Percentiles rank a stretch among this genome's conserved stretches.
phyloP scores from a whole-genome alignment of 2,797 vertebrate genomes.

The Caiman crocodilus region DNA sequence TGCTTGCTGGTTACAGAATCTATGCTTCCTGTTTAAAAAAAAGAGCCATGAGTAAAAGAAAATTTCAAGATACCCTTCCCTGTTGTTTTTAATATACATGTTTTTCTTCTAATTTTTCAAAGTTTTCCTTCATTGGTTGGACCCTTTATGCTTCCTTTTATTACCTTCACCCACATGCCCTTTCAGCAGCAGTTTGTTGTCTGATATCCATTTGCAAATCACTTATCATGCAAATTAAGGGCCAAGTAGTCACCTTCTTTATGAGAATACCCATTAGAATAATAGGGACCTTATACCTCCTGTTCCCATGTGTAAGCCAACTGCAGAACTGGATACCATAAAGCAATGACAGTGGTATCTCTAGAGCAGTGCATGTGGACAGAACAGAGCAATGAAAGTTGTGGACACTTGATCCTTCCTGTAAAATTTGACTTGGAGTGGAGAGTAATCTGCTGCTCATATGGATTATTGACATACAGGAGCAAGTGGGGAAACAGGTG shows the following conservation, averaged over 20 bases:
- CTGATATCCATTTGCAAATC: slow-evolving; percentile 55
- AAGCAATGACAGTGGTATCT: slow-evolving; percentile 32
- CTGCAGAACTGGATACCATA: slow-evolving; percentile 18
- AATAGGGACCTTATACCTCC: slow-evolving; percentile 43
- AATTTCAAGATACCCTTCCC: neutral
- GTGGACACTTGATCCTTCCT: neutral
- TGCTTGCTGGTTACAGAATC: neutral
- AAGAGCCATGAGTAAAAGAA: neutral
- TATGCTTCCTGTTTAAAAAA: neutral
- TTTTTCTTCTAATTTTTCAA: neutral
- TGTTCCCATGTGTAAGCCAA: slow-evolving; percentile 11
- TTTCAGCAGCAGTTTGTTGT: slow-evolving; percentile 61
- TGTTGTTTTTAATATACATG: neutral
- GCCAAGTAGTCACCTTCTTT: slow-evolving; percentile 42
- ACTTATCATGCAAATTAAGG: slow-evolving; percentile 61
- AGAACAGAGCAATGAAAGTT: neutral
- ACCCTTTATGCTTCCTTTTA: slow-evolving; percentile 48
- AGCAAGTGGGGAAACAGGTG: neutral
- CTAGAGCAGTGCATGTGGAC: neutral
- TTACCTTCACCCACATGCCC: slow-evolving; percentile 41
- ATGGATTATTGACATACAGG: neutral
- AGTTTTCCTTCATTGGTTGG: neutral
- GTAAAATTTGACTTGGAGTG: neutral
- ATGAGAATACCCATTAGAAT: slow-evolving; percentile 42
- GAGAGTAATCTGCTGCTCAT: neutral